Evolutionary conservation across 2,113 vertebrate species (phyloP), one percentile per base, ranked within the genome.

Genomic region (Sylvietta virens): DNA sequence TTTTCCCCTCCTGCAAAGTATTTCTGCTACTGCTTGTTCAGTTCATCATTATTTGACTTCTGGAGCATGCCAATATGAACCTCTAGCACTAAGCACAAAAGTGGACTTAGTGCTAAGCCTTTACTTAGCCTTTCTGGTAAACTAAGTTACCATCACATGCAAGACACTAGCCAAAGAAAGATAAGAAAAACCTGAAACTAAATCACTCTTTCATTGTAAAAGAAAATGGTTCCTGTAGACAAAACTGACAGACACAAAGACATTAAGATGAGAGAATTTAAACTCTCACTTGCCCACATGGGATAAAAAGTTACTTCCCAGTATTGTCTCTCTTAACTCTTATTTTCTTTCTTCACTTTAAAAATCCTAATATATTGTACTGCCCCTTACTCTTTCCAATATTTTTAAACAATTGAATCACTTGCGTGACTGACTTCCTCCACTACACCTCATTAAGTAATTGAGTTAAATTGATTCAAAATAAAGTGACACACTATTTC

Each of bases 401-500:
- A 84, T 83, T 88, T 95, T 93, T 93, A 84, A 96, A 93, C 87
- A 92, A 90, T 81, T 93, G 76, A 96, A 81, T 96, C 82, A 83
- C 21, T 88, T 2, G 1, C 30, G 2, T 88, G 90, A 86, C 87
- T 94, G 91, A 88, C 56, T 96, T 94, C 65, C 60, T 83, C 79
- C 44, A 84, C 48, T 86, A 81, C 3, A 93, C 74, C 81, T 95
- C 84, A 95, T 97, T 95, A 95, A 90, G 60, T 90, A 94, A 96
- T 92, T 88, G 82, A 96, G 65, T 92, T 94, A 91, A 94, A 97
- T 64, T 94, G 76, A 95, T 94, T 93, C 83, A 84, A 90, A 94
- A 96, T 94, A 92, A 96, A 97, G 88, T 81, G 93, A 88, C 94
- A 96, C 37, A 81, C 64, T 93, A 94, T 94, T 96, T 92, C 76